Conservation (phyloP, 2,888 invertebrate species). For the Laothoe populi region DNA sequence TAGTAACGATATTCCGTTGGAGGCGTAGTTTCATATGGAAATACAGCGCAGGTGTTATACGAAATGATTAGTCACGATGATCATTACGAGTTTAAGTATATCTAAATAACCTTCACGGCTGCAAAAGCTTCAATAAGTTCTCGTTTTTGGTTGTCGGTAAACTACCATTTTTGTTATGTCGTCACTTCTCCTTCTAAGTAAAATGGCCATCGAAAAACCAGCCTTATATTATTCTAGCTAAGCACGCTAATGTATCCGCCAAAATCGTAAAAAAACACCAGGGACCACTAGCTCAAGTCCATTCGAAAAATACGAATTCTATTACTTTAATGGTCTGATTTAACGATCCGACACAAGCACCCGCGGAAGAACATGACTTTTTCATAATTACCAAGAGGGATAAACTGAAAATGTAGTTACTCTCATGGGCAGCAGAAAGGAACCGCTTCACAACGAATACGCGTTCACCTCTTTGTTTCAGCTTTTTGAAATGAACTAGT, state of each 20-base stretch:
- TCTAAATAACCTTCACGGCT: too few relatives aligned
- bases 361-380: slow-evolving; percentile 19
- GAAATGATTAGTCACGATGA: too few relatives aligned
- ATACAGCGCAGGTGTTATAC: too few relatives aligned
- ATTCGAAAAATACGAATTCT: slow-evolving; percentile 14
- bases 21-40: too few relatives aligned
- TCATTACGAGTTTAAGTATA: too few relatives aligned
- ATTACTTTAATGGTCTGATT: slow-evolving; percentile 23
- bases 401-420: slow-evolving; percentile 41
- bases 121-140: not conserved
- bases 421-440: slow-evolving; percentile 42
- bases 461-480: slow-evolving; percentile 51
- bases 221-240: not conserved
- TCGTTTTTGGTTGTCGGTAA: not conserved
- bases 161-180: not conserved
- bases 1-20: too few relatives aligned
- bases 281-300: not conserved
- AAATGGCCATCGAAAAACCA: not conserved
- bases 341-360: slow-evolving; percentile 22
- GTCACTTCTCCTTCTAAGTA: not conserved
- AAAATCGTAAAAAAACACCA: not conserved
- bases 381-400: slow-evolving; percentile 21
- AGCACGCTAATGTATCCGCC: not conserved
- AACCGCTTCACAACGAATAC: slow-evolving; percentile 42
- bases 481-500: slow-evolving; percentile 51